A percentile compares a stretch with the other conserved stretches of the same genome.
These are phyloP conservation scores for Rhagonycha lutea DNA, from an alignment of 2,888 invertebrate genomes.

Conservation along the genomic window DNA sequence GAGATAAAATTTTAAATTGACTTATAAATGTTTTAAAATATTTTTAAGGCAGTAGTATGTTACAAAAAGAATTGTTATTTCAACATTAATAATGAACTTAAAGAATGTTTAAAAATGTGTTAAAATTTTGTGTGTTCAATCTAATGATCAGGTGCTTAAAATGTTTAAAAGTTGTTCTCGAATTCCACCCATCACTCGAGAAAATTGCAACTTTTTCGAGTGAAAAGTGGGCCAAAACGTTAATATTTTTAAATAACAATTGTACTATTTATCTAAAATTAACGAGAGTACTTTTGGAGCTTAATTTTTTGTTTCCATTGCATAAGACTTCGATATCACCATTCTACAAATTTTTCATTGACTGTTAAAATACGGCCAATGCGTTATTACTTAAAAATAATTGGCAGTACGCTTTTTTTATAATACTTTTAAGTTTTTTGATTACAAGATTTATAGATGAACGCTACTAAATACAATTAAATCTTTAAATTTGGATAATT, in stretches of 20 bases:
- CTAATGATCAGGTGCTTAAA: background rate
- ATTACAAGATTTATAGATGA: slow-evolving; percentile 29
- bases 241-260: slow-evolving; percentile 35
- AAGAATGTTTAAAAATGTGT: background rate
- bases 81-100: background rate
- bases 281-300: slow-evolving; percentile 31
- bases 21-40: slow-evolving; percentile 41
- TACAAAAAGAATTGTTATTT: slow-evolving; percentile 19
- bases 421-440: slow-evolving; percentile 28
- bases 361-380: slow-evolving; percentile 20
- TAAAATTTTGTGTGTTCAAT: background rate
- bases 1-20: slow-evolving; percentile 53
- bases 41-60: slow-evolving; percentile 37
- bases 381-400: slow-evolving; percentile 41
- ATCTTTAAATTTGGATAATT: slow-evolving; percentile 24
- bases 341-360: slow-evolving; percentile 47
- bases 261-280: slow-evolving; percentile 35
- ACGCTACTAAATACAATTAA: slow-evolving; percentile 24
- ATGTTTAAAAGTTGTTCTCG: slow-evolving; percentile 1
- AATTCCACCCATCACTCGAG: background rate
- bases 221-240: background rate
- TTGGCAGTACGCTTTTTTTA: slow-evolving; percentile 53
- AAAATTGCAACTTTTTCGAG: background rate
- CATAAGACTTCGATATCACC: slow-evolving; percentile 58
- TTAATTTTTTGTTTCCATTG: slow-evolving; percentile 41